Evolutionary conservation across 2,113 vertebrate species (phyloP).

Genomic region (Microcebus ravelobensis): DNA sequence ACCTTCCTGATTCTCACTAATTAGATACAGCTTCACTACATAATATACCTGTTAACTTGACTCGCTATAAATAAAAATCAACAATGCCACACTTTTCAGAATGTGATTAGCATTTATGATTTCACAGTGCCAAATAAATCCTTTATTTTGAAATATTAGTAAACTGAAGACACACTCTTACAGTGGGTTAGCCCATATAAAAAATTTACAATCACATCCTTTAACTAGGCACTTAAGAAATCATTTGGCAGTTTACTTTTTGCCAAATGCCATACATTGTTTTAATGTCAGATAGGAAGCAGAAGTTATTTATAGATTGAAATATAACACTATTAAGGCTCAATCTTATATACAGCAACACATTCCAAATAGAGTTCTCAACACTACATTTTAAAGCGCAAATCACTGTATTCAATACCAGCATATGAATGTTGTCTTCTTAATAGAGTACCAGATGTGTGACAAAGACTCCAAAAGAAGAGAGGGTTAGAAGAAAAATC

Average conservation of each 20-base stretch:
- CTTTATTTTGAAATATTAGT: conserved; percentile 60
- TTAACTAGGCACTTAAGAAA: conserved; percentile 78
- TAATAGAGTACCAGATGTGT: conserved; percentile 64
- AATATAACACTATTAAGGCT: conserved; percentile 79
- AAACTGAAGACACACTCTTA: conserved; percentile 61
- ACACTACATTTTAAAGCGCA: conserved; percentile 78
- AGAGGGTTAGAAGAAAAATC: conserved; percentile 56
- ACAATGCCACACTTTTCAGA: conserved; percentile 63
- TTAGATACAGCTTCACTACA: conserved; percentile 78
- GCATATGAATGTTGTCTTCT: conserved; percentile 53
- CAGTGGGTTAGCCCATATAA: conserved; percentile 59
- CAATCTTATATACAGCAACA: conserved; percentile 73
- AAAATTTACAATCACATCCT: conserved; percentile 76
- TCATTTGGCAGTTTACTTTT: conserved; percentile 76
- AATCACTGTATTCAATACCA: conserved; percentile 56
- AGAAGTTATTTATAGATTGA: conserved; percentile 78
- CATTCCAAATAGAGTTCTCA: conserved; percentile 78
- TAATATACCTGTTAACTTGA: conserved; percentile 73
- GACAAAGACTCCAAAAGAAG: conserved; percentile 23
- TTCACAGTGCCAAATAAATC: conserved; percentile 67
- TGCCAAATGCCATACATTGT: conserved; percentile 79
- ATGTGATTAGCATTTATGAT: conserved; percentile 71
- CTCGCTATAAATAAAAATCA: conserved; percentile 77
- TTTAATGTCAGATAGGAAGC: conserved; percentile 72
- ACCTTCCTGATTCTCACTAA: conserved; percentile 69